A percentile compares a stretch with the other conserved stretches of the same genome.
phyloP scores from a whole-genome alignment of 2,113 vertebrate genomes.

The Eublepharis macularius region DNA sequence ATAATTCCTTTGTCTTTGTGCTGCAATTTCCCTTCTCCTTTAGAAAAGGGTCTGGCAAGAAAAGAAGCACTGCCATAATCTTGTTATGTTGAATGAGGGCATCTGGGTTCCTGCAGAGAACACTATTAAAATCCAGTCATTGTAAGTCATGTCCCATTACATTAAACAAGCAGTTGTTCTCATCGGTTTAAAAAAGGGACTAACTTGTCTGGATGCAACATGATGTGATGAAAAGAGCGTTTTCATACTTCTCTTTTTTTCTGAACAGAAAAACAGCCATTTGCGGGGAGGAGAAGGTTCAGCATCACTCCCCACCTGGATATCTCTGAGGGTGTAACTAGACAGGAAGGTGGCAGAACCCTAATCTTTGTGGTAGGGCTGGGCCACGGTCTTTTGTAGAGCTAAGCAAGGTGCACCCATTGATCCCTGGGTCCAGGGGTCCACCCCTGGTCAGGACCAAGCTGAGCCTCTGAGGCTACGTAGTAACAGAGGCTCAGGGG shows the following conservation, averaged over 20 bases:
- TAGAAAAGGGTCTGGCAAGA: not conserved
- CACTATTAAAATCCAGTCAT: not conserved
- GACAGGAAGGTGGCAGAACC: slow-evolving; percentile 30
- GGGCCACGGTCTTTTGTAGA: no score
- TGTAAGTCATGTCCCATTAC: not conserved
- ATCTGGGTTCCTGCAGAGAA: not conserved
- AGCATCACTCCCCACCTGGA: rapidly evolving
- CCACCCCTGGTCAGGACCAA: no score
- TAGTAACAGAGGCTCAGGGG: no score
- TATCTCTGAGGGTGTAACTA: not conserved
- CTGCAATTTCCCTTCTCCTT: not conserved
- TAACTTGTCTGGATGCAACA: no score
- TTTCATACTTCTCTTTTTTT: not conserved
- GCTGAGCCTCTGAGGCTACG: no score
- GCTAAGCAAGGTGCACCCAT: no score
- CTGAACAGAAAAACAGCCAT: not conserved
- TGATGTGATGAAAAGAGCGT: not conserved
- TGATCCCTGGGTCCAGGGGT: no score
- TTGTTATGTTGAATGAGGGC: not conserved
- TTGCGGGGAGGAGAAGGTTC: not conserved
- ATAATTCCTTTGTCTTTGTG: not conserved
- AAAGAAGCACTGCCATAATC: not conserved
- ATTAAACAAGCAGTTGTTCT: not conserved
- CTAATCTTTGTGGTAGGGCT: not conserved
- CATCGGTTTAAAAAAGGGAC: not conserved